phyloP scores from a whole-genome alignment of 2,797 vertebrate species.

The Etheostoma perlongum region DNA sequence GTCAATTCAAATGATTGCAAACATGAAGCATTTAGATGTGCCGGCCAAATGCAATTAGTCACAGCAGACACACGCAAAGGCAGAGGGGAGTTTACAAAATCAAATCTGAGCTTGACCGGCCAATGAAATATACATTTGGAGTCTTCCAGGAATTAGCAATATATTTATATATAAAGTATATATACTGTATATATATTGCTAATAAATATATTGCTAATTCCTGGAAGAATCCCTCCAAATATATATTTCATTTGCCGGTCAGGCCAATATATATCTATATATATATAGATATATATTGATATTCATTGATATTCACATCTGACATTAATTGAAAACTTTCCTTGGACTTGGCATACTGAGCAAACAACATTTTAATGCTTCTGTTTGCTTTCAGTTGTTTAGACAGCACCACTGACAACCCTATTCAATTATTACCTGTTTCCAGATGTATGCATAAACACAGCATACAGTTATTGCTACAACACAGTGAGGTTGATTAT shows the following conservation, averaged over 20 bases:
- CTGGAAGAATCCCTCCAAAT: no score
- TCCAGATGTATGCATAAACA: constrained; percentile 34
- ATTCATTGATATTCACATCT: constrained; percentile 29
- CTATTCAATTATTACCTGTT: constrained; percentile 11
- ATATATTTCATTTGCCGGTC: no score
- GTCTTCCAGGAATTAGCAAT: constrained; percentile 44
- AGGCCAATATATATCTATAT: no score
- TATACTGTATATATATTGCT: no score
- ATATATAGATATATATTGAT: no score
- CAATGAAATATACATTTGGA: constrained; percentile 22
- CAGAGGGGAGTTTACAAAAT: constrained; percentile 49
- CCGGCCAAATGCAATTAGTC: constrained; percentile 58
- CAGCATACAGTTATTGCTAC: constrained; percentile 13
- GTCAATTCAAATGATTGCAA: constrained; percentile 53
- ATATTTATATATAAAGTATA: not conserved
- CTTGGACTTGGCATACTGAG: constrained; percentile 28
- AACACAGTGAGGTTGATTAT: constrained; percentile 6
- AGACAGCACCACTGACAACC: constrained; percentile 4
- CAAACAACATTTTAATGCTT: constrained; percentile 36
- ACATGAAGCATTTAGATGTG: constrained; percentile 46
- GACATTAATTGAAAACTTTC: constrained; percentile 47
- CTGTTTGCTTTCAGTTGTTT: constrained; percentile 42
- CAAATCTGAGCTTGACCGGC: constrained; percentile 31
- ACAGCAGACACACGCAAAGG: constrained; percentile 47
- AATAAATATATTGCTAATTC: no score